These are phyloP conservation scores for Limnephilus marmoratus DNA, from an alignment of 2,888 invertebrate genomes.

Conservation along the genomic window DNA sequence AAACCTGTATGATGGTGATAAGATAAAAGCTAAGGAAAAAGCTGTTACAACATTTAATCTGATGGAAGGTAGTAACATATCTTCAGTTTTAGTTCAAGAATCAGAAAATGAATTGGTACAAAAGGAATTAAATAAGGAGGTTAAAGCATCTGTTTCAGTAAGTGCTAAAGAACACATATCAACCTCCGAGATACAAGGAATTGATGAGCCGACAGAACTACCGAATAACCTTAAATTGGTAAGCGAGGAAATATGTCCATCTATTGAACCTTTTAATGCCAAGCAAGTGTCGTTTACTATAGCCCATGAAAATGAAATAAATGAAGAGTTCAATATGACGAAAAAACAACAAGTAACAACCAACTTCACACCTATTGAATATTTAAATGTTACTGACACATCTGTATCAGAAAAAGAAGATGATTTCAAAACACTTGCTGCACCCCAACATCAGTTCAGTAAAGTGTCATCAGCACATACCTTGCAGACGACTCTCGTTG, in stretches of 20 bases:
- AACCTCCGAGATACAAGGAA: slow-evolving; percentile 78
- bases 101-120: slow-evolving; percentile 78
- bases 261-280: slow-evolving; percentile 80
- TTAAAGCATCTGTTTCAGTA: slow-evolving; percentile 78
- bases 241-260: slow-evolving; percentile 75
- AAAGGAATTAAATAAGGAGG: slow-evolving; percentile 75
- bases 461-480: slow-evolving; percentile 70
- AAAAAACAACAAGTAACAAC: slow-evolving; percentile 72
- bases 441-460: slow-evolving; percentile 69
- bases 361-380: slow-evolving; percentile 78
- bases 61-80: slow-evolving; percentile 78
- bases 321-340: slow-evolving; percentile 68
- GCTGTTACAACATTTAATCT: slow-evolving; percentile 76
- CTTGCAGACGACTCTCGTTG: slow-evolving; percentile 73
- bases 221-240: slow-evolving; percentile 77
- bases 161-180: slow-evolving; percentile 79
- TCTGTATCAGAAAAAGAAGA: slow-evolving; percentile 82
- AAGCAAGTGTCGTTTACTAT: slow-evolving; percentile 80
- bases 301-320: slow-evolving; percentile 81
- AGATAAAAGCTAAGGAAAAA: slow-evolving; percentile 71
- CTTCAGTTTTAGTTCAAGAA: slow-evolving; percentile 81
- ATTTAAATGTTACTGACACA: slow-evolving; percentile 80
- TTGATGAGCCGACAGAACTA: slow-evolving; percentile 77
- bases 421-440: slow-evolving; percentile 72
- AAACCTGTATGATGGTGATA: slow-evolving; percentile 73